These are phyloP conservation scores for Arrhamphus sclerolepis DNA, from an alignment of 2,797 vertebrate genomes.

Conservation along the genomic window DNA sequence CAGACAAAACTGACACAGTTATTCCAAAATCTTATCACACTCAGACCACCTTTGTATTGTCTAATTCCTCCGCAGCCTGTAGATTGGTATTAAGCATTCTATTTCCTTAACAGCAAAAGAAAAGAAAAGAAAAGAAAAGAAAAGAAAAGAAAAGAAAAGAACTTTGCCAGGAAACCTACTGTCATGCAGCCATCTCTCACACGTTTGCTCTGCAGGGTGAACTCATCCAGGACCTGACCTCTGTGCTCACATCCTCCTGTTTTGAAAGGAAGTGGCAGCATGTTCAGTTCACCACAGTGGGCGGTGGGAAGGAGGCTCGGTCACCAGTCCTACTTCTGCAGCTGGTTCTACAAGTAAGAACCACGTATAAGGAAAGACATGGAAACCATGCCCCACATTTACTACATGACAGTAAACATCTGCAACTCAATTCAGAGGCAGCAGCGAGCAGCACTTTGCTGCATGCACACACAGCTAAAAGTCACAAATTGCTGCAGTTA, in stretches of 20 bases:
- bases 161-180: slow-evolving; percentile 52
- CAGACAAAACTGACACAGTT: slow-evolving; percentile 25
- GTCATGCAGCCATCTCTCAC: slow-evolving; percentile 54
- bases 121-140: slow-evolving; percentile 11
- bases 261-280: slow-evolving; percentile 66
- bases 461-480: slow-evolving; percentile 2
- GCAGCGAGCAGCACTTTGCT: background rate
- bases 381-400: background rate
- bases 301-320: slow-evolving; percentile 9
- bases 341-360: slow-evolving; percentile 44
- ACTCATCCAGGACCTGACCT: slow-evolving; percentile 46
- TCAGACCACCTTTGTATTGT: slow-evolving; percentile 7
- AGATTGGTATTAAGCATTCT: slow-evolving; percentile 23
- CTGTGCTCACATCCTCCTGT: slow-evolving; percentile 64
- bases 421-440: background rate
- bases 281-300: slow-evolving; percentile 19
- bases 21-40: slow-evolving; percentile 22
- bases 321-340: slow-evolving; percentile 4
- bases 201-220: slow-evolving; percentile 30
- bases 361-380: background rate
- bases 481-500: slow-evolving; percentile 20
- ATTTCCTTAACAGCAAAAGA: slow-evolving; percentile 26
- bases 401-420: slow-evolving; percentile 6
- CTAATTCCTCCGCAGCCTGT: slow-evolving; percentile 20
- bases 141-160: background rate